phyloP scores from a whole-genome alignment of 2,888 invertebrate species.

The Diadromus collaris region DNA sequence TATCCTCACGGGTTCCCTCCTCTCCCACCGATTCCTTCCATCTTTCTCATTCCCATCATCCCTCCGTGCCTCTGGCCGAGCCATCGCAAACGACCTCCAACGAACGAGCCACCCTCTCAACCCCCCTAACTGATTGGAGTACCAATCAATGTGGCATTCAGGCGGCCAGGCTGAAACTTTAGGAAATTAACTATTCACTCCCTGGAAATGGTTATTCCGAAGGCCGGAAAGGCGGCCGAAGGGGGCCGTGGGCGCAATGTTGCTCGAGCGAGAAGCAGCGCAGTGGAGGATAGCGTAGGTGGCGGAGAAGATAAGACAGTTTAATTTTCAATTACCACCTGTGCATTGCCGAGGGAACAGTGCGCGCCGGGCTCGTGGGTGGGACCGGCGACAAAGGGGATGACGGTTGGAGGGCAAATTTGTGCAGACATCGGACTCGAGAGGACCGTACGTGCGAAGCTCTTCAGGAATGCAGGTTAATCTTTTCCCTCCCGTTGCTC shows the following conservation, averaged over 20 bases:
- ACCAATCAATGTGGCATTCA: slow-evolving; percentile 80
- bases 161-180: slow-evolving; percentile 78
- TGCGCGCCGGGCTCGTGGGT: not conserved
- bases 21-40: slow-evolving; percentile 53
- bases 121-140: slow-evolving; percentile 78
- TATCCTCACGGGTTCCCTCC: slow-evolving; percentile 51
- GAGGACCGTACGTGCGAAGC: slow-evolving; percentile 27
- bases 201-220: slow-evolving; percentile 78
- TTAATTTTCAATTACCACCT: slow-evolving; percentile 77
- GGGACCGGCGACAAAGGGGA: not conserved
- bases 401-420: slow-evolving; percentile 14
- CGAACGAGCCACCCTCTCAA: slow-evolving; percentile 61
- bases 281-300: slow-evolving; percentile 51
- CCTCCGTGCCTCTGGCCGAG: slow-evolving; percentile 22
- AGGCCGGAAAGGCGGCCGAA: slow-evolving; percentile 72
- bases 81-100: slow-evolving; percentile 50
- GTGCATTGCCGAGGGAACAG: slow-evolving; percentile 6
- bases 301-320: slow-evolving; percentile 75
- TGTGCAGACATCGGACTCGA: slow-evolving; percentile 28
- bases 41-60: slow-evolving; percentile 50
- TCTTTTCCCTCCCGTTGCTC: slow-evolving; percentile 41
- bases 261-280: slow-evolving; percentile 1
- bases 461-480: slow-evolving; percentile 50
- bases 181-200: slow-evolving; percentile 79
- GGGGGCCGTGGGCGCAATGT: slow-evolving; percentile 57